Conservation (phyloP, 2,113 vertebrate genomes). For the Python bivittatus region DNA sequence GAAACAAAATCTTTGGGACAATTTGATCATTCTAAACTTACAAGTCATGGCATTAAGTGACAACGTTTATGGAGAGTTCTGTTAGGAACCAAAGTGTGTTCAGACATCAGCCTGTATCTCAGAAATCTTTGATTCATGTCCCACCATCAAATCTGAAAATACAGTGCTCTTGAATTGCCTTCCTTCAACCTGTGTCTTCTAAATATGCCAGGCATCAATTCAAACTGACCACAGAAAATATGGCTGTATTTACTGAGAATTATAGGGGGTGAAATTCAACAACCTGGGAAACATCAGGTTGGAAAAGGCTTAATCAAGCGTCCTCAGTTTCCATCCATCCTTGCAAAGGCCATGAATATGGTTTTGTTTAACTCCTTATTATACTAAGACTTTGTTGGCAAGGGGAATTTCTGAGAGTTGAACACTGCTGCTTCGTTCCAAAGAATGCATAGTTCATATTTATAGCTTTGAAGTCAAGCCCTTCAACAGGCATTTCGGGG, state of each 20-base stretch:
- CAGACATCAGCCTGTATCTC: constrained; percentile 25
- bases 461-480: constrained; percentile 38
- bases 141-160: constrained; percentile 32
- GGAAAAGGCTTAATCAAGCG: too few species aligned
- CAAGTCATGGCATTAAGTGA: neutral
- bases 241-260: too few species aligned
- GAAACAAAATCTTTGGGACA: constrained; percentile 24
- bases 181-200: neutral
- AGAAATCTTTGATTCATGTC: constrained; percentile 25
- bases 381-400: constrained; percentile 1
- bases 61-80: neutral
- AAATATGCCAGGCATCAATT: too few species aligned
- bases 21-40: neutral
- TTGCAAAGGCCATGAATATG: constrained; percentile 10
- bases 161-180: constrained; percentile 23
- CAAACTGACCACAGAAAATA: too few species aligned
- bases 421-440: constrained; percentile 15
- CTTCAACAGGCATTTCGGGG: constrained; percentile 41
- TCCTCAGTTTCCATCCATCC: neutral
- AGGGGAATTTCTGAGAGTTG: constrained; percentile 33
- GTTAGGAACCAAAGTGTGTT: neutral
- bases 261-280: too few species aligned
- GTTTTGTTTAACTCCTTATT: constrained; percentile 1
- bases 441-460: constrained; percentile 37
- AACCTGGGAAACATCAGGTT: too few species aligned